These are phyloP conservation scores for Alosa alosa DNA, from an alignment of 2,113 vertebrate genomes.

Conservation along the genomic window DNA sequence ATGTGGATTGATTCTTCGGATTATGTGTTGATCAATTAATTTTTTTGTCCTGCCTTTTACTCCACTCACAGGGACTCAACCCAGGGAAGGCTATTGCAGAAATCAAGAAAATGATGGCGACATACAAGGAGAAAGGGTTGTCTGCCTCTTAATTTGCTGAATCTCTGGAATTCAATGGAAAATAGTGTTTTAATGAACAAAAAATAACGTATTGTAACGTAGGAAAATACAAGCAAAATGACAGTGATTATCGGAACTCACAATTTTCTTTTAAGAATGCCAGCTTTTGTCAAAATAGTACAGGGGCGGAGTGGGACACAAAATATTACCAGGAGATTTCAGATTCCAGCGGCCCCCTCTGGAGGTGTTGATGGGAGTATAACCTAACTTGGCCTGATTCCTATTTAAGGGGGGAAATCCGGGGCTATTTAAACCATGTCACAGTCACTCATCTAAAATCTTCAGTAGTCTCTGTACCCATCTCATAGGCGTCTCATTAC, in stretches of 20 bases:
- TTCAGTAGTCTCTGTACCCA: too few relatives aligned
- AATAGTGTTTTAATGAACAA: neutral
- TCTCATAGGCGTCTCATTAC: too few relatives aligned
- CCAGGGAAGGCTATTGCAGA: slow-evolving; percentile 95
- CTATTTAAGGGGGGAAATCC: too few relatives aligned
- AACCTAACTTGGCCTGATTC: too few relatives aligned
- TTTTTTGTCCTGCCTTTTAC: slow-evolving; percentile 8
- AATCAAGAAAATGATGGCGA: slow-evolving; percentile 98
- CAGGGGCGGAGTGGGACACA: too few relatives aligned
- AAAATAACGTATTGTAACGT: neutral
- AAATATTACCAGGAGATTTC: too few relatives aligned
- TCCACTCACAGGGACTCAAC: slow-evolving; percentile 81
- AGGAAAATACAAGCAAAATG: neutral
- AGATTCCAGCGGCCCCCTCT: too few relatives aligned
- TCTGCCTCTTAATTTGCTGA: neutral
- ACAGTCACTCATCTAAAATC: too few relatives aligned
- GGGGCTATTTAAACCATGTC: too few relatives aligned
- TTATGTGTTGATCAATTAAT: neutral
- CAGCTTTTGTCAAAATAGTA: neutral
- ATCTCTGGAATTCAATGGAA: neutral
- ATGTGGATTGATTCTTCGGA: neutral
- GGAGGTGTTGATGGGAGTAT: too few relatives aligned
- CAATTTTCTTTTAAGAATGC: neutral
- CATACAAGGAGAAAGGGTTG: slow-evolving; percentile 78
- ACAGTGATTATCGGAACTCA: neutral